These are phyloP conservation scores for Huso huso DNA, from an alignment of 2,797 vertebrate genomes.

Conservation along the genomic window DNA sequence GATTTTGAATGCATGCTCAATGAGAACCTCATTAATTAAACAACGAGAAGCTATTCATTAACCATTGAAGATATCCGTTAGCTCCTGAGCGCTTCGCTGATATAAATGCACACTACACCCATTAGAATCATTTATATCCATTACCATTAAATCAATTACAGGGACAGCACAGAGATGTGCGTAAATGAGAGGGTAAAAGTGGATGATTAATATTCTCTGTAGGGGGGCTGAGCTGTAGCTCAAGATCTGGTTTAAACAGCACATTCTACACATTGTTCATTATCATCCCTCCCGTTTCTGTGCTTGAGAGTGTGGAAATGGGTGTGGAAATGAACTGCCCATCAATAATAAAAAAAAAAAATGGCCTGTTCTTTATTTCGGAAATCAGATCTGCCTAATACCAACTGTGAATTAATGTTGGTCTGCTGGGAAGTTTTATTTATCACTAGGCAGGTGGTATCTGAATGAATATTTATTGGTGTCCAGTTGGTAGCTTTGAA, in stretches of 20 bases:
- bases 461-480: too few species aligned
- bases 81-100: not conserved
- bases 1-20: too few species aligned
- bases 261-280: not conserved
- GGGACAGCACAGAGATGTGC: slow-evolving; percentile 13
- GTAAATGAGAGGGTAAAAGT: slow-evolving; percentile 14
- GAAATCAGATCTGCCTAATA: too few species aligned
- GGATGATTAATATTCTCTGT: slow-evolving; percentile 26
- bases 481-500: too few species aligned
- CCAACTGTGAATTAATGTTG: too few species aligned
- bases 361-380: too few species aligned
- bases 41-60: slow-evolving; percentile 20
- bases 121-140: slow-evolving; percentile 22
- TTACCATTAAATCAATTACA: slow-evolving; percentile 27
- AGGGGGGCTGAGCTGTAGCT: slow-evolving; percentile 2
- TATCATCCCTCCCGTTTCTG: not conserved
- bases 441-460: too few species aligned
- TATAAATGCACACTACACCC: slow-evolving; percentile 16
- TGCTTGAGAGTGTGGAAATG: not conserved
- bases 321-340: too few species aligned
- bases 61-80: slow-evolving; percentile 20
- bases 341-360: too few species aligned
- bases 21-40: slow-evolving; percentile 20
- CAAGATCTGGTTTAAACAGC: not conserved
- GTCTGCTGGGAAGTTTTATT: too few species aligned